Percentiles rank a stretch among this genome's conserved stretches.
Evolutionary conservation across 2,797 vertebrate genomes (phyloP).

Genomic region (Ctenopoma multispine): DNA sequence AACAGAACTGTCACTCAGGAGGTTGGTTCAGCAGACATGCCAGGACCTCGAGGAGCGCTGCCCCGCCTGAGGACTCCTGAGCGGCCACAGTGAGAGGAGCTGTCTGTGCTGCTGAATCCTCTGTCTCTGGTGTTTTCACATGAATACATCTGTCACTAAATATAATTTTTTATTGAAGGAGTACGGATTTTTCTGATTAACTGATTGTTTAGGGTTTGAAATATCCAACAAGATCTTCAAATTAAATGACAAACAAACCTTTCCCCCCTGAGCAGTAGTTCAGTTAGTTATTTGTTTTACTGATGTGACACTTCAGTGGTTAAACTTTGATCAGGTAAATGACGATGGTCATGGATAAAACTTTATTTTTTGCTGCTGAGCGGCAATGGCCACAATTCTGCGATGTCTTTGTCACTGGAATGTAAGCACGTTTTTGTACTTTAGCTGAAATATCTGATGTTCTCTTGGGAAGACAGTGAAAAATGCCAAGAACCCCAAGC

Average conservation of each 20-base stretch:
- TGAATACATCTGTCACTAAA: accelerated
- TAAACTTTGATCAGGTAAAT: too few relatives aligned
- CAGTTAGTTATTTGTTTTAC: too few relatives aligned
- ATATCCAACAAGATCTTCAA: not conserved
- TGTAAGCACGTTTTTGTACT: too few relatives aligned
- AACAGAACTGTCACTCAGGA: slow-evolving; percentile 24
- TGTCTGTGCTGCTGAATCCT: slow-evolving; percentile 34
- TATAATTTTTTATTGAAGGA: not conserved
- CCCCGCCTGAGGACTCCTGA: not conserved
- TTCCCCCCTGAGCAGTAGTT: too few relatives aligned
- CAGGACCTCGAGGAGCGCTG: slow-evolving; percentile 13
- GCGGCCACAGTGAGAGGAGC: not conserved
- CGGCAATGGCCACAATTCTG: too few relatives aligned
- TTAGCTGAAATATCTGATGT: too few relatives aligned
- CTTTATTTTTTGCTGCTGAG: too few relatives aligned
- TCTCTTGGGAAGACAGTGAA: too few relatives aligned
- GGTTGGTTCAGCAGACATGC: slow-evolving; percentile 24
- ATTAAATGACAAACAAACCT: not conserved
- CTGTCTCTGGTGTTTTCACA: not conserved
- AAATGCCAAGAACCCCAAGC: not conserved
- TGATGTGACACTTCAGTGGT: too few relatives aligned
- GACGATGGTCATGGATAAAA: too few relatives aligned
- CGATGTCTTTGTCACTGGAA: too few relatives aligned
- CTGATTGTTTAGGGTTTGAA: not conserved
- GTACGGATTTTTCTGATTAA: not conserved